Conservation (phyloP, 2,888 invertebrate species). For the Nephrotoma guestfalica region DNA sequence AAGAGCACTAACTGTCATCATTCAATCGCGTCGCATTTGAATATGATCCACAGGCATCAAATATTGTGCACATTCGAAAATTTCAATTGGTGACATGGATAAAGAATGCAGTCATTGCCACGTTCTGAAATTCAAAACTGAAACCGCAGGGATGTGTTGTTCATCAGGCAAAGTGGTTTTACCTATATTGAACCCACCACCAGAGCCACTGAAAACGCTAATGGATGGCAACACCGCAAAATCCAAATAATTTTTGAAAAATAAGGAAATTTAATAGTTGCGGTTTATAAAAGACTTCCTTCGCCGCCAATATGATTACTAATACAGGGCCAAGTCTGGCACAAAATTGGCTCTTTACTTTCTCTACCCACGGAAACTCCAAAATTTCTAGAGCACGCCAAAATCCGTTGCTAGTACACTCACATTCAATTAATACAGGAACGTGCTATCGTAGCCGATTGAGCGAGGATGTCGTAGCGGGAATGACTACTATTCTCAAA, state of each 20-base stretch:
- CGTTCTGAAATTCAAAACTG: not conserved
- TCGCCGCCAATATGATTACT: not conserved
- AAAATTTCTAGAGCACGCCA: not conserved
- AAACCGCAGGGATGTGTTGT: not conserved
- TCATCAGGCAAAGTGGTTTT: not conserved
- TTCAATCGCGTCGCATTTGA: no score
- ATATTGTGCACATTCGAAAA: no score
- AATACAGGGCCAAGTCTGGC: constrained; percentile 1
- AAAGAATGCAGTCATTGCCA: no score
- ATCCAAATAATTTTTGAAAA: not conserved
- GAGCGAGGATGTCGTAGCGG: no score
- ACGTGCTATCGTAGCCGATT: no score
- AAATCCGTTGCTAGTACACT: no score
- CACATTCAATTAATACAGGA: no score
- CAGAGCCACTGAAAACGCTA: constrained; percentile 1
- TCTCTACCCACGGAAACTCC: not conserved
- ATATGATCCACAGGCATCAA: no score
- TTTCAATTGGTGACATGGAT: no score
- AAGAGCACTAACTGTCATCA: no score
- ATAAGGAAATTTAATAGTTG: constrained; percentile 1
- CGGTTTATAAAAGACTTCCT: not conserved
- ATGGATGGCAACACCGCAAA: not conserved
- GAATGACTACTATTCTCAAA: no score
- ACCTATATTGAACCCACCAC: not conserved
- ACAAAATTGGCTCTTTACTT: constrained; percentile 3